Conservation (phyloP, 2,888 invertebrate species). For the Onchidella celtica region DNA sequence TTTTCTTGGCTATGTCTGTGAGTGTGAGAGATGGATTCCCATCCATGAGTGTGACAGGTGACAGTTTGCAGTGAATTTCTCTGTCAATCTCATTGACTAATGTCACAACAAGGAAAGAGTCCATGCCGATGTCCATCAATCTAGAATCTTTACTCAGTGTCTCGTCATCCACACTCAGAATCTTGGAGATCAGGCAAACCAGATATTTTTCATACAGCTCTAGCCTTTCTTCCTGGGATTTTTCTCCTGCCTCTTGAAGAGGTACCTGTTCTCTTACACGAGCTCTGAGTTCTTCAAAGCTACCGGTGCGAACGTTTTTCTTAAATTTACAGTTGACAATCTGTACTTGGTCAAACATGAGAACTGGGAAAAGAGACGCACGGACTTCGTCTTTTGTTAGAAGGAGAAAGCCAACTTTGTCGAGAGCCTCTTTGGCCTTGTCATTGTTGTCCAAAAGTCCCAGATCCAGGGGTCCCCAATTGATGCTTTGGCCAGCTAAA, state of each 20-base stretch:
- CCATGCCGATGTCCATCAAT: constrained; percentile 58
- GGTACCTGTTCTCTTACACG: too few species aligned
- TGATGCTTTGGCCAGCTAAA: constrained; percentile 63
- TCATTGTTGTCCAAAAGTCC: constrained; percentile 57
- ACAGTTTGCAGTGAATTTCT: constrained; percentile 48
- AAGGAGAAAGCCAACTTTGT: constrained; percentile 49
- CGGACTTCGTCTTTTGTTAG: constrained; percentile 49
- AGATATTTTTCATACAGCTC: constrained; percentile 52
- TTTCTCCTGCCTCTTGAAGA: too few species aligned
- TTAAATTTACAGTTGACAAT: constrained; percentile 56
- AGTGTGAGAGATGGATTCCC: constrained; percentile 45
- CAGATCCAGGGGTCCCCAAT: constrained; percentile 69
- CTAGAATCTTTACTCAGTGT: constrained; percentile 47
- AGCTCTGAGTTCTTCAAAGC: too few species aligned
- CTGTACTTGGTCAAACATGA: constrained; percentile 54
- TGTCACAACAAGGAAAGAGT: constrained; percentile 65
- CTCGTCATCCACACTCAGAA: constrained; percentile 53
- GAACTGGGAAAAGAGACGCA: constrained; percentile 54
- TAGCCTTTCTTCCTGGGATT: constrained; percentile 41
- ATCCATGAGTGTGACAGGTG: constrained; percentile 48
- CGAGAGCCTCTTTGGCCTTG: constrained; percentile 31
- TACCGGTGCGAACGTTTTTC: constrained; percentile 51
- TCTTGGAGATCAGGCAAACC: constrained; percentile 48
- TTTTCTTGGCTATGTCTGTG: too few species aligned
- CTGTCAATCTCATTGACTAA: constrained; percentile 52